Conservation (phyloP, 1,140 invertebrate species). For the Hyles euphorbiae region DNA sequence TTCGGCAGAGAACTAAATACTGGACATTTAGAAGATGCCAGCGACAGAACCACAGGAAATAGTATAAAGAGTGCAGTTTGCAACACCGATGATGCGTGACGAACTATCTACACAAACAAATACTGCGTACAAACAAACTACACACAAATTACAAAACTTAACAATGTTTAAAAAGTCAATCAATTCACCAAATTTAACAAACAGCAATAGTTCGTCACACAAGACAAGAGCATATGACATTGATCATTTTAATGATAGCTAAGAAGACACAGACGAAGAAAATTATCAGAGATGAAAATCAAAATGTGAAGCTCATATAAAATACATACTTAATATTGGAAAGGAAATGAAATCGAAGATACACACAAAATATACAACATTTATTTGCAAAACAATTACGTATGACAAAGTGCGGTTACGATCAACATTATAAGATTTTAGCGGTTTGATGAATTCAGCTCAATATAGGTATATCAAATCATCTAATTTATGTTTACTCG, state of each 20-base stretch:
- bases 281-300: constrained; percentile 43
- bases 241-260: constrained; percentile 63
- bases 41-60: constrained; percentile 71
- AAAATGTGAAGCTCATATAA: constrained; percentile 49
- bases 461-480: not conserved
- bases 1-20: constrained; percentile 54
- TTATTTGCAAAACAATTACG: constrained; percentile 65
- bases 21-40: constrained; percentile 66
- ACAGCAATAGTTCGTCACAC: constrained; percentile 43
- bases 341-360: constrained; percentile 46
- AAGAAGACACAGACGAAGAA: constrained; percentile 62
- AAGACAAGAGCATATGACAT: constrained; percentile 65
- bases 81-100: constrained; percentile 64
- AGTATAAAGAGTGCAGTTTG: constrained; percentile 75
- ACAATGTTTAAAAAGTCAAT: not conserved
- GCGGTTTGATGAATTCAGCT: not conserved
- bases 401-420: constrained; percentile 59
- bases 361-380: constrained; percentile 67
- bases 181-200: not conserved
- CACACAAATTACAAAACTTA: not conserved
- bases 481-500: not conserved
- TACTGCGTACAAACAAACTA: no score
- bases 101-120: constrained; percentile 32
- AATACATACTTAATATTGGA: constrained; percentile 41
- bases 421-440: constrained; percentile 34